Evolutionary conservation across 2,113 vertebrate genomes (phyloP).

Genomic region (Aspiorhynchus laticeps): DNA sequence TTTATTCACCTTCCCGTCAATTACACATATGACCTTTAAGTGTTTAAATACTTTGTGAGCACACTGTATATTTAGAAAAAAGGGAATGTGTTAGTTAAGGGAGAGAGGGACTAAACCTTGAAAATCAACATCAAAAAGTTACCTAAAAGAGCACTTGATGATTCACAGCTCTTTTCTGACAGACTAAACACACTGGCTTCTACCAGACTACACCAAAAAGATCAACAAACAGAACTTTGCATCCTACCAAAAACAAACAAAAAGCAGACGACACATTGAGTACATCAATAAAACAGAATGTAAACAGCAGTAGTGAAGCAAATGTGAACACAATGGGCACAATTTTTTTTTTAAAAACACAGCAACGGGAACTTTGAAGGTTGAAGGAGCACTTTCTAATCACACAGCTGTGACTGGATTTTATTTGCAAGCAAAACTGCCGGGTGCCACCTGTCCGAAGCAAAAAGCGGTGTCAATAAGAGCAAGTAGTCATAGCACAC

Average conservation of each 20-base stretch:
- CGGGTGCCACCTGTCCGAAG: constrained; percentile 25
- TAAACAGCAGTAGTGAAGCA: constrained; percentile 34
- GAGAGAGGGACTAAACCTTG: background rate
- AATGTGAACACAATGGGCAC: constrained; percentile 2
- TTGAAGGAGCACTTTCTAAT: constrained; percentile 6
- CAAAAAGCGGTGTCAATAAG: constrained; percentile 4
- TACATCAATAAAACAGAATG: constrained; percentile 30
- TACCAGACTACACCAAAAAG: constrained; percentile 20
- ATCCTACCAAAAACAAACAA: constrained; percentile 47
- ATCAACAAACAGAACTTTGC: constrained; percentile 42
- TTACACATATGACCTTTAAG: background rate
- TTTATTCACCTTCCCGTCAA: background rate
- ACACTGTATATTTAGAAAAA: background rate
- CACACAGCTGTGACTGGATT: constrained; percentile 32
- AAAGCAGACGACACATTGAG: constrained; percentile 41
- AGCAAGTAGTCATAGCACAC: constrained; percentile 12
- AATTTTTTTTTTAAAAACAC: too few relatives aligned
- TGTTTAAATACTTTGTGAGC: background rate
- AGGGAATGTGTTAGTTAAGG: background rate
- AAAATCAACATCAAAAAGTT: background rate
- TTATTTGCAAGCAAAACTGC: constrained; percentile 32
- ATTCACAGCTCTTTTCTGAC: constrained; percentile 59
- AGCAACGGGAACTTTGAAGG: background rate
- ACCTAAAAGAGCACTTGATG: constrained; percentile 38
- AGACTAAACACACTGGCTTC: constrained; percentile 35